A percentile compares a stretch with the other conserved stretches of the same genome.
Conservation (phyloP, 2,797 vertebrate species). For the Pitangus sulphuratus region DNA sequence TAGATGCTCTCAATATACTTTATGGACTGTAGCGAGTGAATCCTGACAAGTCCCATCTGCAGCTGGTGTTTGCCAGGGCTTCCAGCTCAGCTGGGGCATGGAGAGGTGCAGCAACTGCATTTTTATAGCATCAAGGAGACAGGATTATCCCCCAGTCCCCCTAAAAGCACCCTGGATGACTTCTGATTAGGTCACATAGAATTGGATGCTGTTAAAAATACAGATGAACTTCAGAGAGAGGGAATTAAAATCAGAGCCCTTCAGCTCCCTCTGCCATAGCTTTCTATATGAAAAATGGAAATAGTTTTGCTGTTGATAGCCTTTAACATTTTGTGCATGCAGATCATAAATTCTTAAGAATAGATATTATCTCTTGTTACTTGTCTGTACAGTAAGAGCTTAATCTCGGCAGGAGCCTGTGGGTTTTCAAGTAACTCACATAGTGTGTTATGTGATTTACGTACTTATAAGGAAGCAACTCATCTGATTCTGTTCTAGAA, state of each 20-base stretch:
- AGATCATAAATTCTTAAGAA: constrained; percentile 32
- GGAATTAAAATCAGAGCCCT: not conserved
- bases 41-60: not conserved
- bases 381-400: not conserved
- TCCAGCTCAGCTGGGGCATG: not conserved
- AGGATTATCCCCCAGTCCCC: not conserved
- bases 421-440: not conserved
- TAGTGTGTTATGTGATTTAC: constrained; percentile 7
- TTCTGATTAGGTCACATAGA: not conserved
- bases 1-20: not conserved
- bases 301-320: not conserved
- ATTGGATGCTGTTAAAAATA: not conserved
- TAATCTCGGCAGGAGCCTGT: constrained; percentile 3
- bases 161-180: not conserved
- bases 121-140: not conserved
- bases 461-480: not conserved
- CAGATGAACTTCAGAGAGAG: not conserved
- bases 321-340: constrained; percentile 20
- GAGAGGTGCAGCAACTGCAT: not conserved
- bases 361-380: not conserved
- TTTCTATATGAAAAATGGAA: not conserved
- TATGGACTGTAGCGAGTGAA: not conserved
- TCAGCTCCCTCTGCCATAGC: not conserved
- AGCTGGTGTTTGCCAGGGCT: not conserved
- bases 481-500: not conserved